Evolutionary conservation across 2,797 vertebrate species (phyloP).

Genomic region (Yasuhikotakia modesta): DNA sequence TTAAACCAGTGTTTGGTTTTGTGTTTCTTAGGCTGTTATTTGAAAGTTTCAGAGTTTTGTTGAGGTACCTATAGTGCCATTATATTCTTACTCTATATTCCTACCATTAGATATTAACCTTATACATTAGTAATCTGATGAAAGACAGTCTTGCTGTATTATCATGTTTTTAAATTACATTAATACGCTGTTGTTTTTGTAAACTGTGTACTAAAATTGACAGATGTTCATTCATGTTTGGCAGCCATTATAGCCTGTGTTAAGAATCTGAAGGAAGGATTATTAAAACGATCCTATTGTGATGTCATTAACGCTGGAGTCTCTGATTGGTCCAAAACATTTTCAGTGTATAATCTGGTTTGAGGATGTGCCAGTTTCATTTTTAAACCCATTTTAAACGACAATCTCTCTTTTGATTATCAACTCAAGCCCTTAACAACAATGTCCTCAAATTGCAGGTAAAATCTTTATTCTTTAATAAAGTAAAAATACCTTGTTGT

Average conservation of each 20-base stretch:
- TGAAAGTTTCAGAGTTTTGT: slow-evolving; percentile 4
- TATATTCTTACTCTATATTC: no score
- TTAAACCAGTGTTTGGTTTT: neutral
- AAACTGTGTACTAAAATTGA: neutral
- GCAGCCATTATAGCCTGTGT: slow-evolving; percentile 24
- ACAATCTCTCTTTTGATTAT: slow-evolving; percentile 6
- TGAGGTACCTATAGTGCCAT: neutral
- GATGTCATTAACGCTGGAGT: slow-evolving; percentile 19
- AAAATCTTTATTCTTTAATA: no score
- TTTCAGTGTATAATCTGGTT: slow-evolving; percentile 1
- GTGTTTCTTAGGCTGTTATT: neutral
- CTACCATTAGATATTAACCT: no score
- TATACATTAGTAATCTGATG: slow-evolving; percentile 13
- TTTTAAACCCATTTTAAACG: slow-evolving; percentile 6
- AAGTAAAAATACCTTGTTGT: no score
- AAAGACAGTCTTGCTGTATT: neutral
- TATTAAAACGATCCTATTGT: slow-evolving; percentile 20
- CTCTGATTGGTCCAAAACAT: slow-evolving; percentile 8
- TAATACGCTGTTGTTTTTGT: neutral
- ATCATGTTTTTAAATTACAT: slow-evolving; percentile 2
- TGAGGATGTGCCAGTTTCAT: slow-evolving; percentile 9
- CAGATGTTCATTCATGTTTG: slow-evolving; percentile 14
- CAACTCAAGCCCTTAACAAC: neutral
- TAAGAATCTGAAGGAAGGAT: slow-evolving; percentile 13
- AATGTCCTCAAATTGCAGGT: neutral